Evolutionary conservation across 2,113 vertebrate genomes (phyloP), one percentile per base, ranked within the genome.

Genomic region (Natator depressus): DNA sequence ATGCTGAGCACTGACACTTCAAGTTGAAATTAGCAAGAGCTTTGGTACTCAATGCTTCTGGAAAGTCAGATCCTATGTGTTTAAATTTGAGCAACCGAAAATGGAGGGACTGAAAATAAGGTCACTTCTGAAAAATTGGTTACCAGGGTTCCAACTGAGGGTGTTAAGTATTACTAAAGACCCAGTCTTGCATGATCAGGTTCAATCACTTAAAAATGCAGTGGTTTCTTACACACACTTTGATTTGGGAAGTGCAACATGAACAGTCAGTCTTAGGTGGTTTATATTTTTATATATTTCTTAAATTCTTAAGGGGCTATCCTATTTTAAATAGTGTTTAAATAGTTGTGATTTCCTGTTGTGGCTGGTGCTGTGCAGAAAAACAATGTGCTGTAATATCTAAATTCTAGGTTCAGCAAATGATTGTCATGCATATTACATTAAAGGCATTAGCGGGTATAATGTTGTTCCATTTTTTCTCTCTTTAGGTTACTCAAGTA

Each of bases 401-500:
- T 59, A 2, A 4, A 20, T 84, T 94, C 46, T 94, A 0, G 0
- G 89, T 91, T 78, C 80, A 29, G 19, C 49, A 80, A 80, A 80
- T 35, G 49, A 35, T 20, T 76, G 35, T 69, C 35, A 69, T 69
- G 17, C 35, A 69, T 69, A 69, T 69, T 69, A 69, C 9, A 38
- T 72, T 72, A 38, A 38, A 72, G 17, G 65, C 17, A 29, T 76
- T 54, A 54, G n/a, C 20, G 24, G 10, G 12, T 51, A 4, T 25
- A 50, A 10, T 59, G n/a, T 65, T 89, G 47, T 81, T 47, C 8
- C 20, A 5, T 72, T 80, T 76, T 76, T 13, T 51, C 25, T 97
- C 2, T 35, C 24, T 96, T 87, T 59, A 99, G 99, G 99, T 99
- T 38, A 49, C 96, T 53, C 98, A 98, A 85, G 98, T 99, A 55